A percentile compares a stretch with the other conserved stretches of the same genome.
phyloP scores from a whole-genome alignment of 2,888 invertebrate species.

The Germaria angustata region DNA sequence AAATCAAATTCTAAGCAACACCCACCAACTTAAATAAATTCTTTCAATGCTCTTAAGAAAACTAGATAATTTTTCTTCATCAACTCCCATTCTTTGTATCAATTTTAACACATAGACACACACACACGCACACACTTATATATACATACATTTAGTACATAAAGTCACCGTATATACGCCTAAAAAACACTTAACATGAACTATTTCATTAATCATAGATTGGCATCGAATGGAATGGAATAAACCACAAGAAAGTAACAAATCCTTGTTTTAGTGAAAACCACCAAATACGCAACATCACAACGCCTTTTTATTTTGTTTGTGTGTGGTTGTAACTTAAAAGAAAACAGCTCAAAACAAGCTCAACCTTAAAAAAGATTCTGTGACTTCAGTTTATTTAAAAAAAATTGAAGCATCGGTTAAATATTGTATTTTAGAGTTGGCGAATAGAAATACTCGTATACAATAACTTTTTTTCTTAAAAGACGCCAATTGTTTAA shows the following conservation, averaged over 20 bases:
- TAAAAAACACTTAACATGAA: constrained; percentile 52
- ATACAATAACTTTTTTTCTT: no score
- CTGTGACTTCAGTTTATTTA: constrained; percentile 3
- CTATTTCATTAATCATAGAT: constrained; percentile 66
- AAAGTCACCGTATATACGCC: constrained; percentile 46
- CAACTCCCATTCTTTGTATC: constrained; percentile 39
- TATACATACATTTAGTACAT: constrained; percentile 1
- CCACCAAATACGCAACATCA: constrained; percentile 36
- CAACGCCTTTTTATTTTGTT: constrained; percentile 8
- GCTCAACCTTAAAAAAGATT: not conserved
- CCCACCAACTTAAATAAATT: constrained; percentile 53
- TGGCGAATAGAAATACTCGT: constrained; percentile 8
- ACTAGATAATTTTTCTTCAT: constrained; percentile 60
- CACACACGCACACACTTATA: not conserved
- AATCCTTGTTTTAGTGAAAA: constrained; percentile 44
- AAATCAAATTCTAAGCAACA: constrained; percentile 56
- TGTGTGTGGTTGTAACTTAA: not conserved
- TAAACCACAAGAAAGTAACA: not conserved
- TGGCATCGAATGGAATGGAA: constrained; percentile 50
- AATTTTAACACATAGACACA: no score
- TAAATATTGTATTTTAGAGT: constrained; percentile 46
- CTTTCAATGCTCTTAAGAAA: not conserved
- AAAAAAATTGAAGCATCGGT: constrained; percentile 32
- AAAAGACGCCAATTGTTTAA: no score
- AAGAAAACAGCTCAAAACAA: not conserved